phyloP scores from a whole-genome alignment of 2,113 vertebrate species.

The Tachuris rubrigastra region DNA sequence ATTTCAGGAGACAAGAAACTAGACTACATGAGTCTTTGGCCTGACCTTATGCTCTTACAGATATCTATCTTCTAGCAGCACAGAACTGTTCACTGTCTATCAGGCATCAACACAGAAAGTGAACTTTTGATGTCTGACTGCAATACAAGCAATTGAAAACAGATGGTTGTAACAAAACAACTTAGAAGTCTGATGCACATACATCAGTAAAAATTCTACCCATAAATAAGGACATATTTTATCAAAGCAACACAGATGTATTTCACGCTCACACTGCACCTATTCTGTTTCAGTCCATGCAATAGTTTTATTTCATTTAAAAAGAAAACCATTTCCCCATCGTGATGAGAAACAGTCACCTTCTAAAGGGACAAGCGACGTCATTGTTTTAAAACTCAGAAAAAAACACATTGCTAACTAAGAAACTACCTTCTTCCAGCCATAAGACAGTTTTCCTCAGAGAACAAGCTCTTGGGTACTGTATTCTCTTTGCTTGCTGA shows the following conservation, averaged over 20 bases:
- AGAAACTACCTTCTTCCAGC: not conserved
- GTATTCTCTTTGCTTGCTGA: slow-evolving; percentile 45
- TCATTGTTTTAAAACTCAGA: not conserved
- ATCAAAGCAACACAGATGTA: not conserved
- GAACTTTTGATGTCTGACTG: not conserved
- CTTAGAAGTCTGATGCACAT: not conserved
- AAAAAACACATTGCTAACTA: not conserved
- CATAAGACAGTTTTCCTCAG: not conserved
- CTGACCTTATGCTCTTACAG: not conserved
- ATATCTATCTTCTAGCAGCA: not conserved
- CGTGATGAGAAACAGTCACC: not conserved
- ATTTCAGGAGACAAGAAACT: not conserved
- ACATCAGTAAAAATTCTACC: not conserved
- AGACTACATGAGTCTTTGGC: not conserved
- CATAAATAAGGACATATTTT: not conserved
- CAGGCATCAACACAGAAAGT: not conserved
- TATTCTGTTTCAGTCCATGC: not conserved
- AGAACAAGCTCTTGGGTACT: not conserved
- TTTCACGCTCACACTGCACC: not conserved
- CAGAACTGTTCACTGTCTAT: not conserved
- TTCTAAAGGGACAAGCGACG: not conserved
- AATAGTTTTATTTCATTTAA: not conserved
- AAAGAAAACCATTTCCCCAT: not conserved
- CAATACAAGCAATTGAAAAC: not conserved
- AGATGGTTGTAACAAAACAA: not conserved